Evolutionary conservation across 1,140 invertebrate species (phyloP).

Genomic region (Drosophila ironensis): DNA sequence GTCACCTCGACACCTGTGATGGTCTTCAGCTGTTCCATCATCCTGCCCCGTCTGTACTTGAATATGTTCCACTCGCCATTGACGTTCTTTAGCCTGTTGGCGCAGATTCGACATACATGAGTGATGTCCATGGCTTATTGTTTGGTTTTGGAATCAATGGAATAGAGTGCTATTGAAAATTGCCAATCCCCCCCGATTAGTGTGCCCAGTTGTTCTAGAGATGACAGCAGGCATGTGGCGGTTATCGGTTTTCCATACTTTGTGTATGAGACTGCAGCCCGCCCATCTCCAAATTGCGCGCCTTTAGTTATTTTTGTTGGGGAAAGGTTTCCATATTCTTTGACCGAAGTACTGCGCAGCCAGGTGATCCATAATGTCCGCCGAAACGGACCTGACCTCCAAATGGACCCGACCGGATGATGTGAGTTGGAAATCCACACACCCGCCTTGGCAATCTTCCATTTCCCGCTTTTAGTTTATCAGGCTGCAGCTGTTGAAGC

Average conservation of each 20-base stretch:
- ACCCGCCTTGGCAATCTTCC: neutral
- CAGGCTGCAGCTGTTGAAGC: slow-evolving; percentile 85
- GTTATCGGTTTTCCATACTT: too few species aligned
- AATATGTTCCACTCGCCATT: slow-evolving; percentile 46
- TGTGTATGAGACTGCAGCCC: too few species aligned
- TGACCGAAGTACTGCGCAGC: neutral
- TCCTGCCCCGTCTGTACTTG: slow-evolving; percentile 45
- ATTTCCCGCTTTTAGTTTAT: slow-evolving; percentile 83
- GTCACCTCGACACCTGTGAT: slow-evolving; percentile 59
- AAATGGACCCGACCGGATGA: slow-evolving; percentile 78
- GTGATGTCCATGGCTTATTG: slow-evolving; percentile 59
- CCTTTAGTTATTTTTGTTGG: neutral
- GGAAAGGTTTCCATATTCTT: too few species aligned
- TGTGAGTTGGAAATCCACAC: slow-evolving; percentile 23
- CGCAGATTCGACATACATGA: slow-evolving; percentile 54
- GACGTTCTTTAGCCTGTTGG: slow-evolving; percentile 53
- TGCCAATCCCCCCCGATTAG: too few species aligned
- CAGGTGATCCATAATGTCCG: slow-evolving; percentile 35
- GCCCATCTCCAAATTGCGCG: slow-evolving; percentile 3
- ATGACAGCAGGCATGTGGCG: too few species aligned
- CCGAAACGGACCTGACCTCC: slow-evolving; percentile 33
- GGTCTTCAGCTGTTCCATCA: slow-evolving; percentile 32
- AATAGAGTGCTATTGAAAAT: too few species aligned
- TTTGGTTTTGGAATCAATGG: too few species aligned
- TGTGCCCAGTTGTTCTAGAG: too few species aligned